Conservation (phyloP, 2,888 invertebrate species). For the Orchesellides sinensis region DNA sequence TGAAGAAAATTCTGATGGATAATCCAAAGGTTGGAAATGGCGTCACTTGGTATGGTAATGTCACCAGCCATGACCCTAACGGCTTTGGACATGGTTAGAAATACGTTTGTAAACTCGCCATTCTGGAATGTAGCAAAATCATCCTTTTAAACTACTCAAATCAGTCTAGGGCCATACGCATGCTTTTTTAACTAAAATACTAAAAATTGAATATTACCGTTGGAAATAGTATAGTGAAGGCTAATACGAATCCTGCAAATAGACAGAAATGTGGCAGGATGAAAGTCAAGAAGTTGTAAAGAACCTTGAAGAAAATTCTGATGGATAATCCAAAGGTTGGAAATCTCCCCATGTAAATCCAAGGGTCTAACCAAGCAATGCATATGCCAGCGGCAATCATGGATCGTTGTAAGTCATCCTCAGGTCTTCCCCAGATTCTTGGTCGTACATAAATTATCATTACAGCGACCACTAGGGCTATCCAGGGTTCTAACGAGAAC, state of each 20-base stretch:
- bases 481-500: slow-evolving; percentile 90
- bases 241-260: slow-evolving; percentile 87
- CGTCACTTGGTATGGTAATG: not conserved
- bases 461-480: slow-evolving; percentile 87
- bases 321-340: slow-evolving; percentile 91
- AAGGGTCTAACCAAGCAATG: slow-evolving; percentile 89
- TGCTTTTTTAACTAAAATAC: not conserved
- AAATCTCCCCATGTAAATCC: slow-evolving; percentile 91
- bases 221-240: slow-evolving; percentile 89
- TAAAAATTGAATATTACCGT: slow-evolving; percentile 21
- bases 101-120: not conserved
- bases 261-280: slow-evolving; percentile 88
- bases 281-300: slow-evolving; percentile 89
- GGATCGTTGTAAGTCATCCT: not conserved
- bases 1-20: no score
- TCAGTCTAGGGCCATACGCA: not conserved
- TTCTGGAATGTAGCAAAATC: not conserved
- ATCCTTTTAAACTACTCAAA: not conserved
- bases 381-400: slow-evolving; percentile 81
- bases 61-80: slow-evolving; percentile 35
- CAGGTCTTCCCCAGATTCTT: slow-evolving; percentile 64
- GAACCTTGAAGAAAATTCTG: slow-evolving; percentile 81
- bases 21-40: not conserved
- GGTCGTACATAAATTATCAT: slow-evolving; percentile 77
- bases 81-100: not conserved